Evolutionary conservation across 2,113 vertebrate species (phyloP), one percentile per base, ranked within the genome.

Genomic region (Delphinus delphis): DNA sequence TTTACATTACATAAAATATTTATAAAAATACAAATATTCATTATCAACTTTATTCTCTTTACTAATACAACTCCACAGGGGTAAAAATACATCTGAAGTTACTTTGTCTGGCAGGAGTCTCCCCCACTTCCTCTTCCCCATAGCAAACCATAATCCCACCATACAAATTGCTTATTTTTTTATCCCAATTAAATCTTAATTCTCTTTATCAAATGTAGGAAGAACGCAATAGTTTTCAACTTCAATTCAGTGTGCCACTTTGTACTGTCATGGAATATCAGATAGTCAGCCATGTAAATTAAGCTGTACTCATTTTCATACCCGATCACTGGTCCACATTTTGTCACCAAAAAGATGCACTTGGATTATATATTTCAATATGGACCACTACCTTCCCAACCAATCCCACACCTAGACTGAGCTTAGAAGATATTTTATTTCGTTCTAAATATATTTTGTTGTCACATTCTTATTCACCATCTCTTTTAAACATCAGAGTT

Each of bases 41-140:
- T 25, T 68, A 88, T 86, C 26, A 82, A 31, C 18, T 86, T 84
- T 80, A 88, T 82, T 76, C 84, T 94, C 83, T 79, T 94, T n/a
- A 92, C 50, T 67, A 86, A 65, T 63, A 76, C n/a, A 89, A 90
- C 33, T 89, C 84, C 60, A 74, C 5, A 73, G 18, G 31, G 47
- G 71, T 71, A 62, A 92, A 94, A 63, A 88, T 80, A 65, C 5
- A 77, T 58, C 65, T 71, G 7, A 94, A 92, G 41, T 38, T 85
- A 92, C 14, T 89, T 79, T 44, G 41, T 65, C 12, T 23, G 60
- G 50, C 25, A 84, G 33, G 23, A 76, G 68, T 44, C 41, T 44
- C 28, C 53, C 55, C 82, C 60, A 18, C 13, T 81, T 44, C 23
- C 38, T 68, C 18, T 9, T 41, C 25, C 65, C 9, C 12, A 10